phyloP scores from a whole-genome alignment of 2,888 invertebrate species.

The Ligdia adustata region DNA sequence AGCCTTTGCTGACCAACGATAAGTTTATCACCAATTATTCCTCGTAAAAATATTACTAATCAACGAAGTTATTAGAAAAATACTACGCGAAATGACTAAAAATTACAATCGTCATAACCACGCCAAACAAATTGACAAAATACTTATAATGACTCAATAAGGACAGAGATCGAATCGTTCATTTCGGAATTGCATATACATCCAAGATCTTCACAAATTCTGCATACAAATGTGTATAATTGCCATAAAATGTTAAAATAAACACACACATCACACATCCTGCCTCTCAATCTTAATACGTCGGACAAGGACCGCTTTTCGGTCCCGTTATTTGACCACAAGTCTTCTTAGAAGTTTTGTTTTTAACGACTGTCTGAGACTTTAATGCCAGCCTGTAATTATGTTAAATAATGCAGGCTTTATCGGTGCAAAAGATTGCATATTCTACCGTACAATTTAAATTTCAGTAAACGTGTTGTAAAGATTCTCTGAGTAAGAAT shows the following conservation, averaged over 20 bases:
- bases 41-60: too few relatives aligned
- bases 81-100: too few relatives aligned
- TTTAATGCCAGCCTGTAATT: constrained; percentile 49
- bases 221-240: constrained; percentile 41
- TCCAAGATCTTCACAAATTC: constrained; percentile 21
- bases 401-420: constrained; percentile 45
- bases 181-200: too few relatives aligned
- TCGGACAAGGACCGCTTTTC: constrained; percentile 18
- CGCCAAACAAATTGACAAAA: too few relatives aligned
- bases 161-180: constrained; percentile 16
- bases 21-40: too few relatives aligned
- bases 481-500: constrained; percentile 9
- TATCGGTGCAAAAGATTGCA: constrained; percentile 36
- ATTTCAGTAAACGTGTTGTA: constrained; percentile 7
- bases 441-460: constrained; percentile 18
- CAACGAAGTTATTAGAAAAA: too few relatives aligned
- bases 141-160: constrained; percentile 16
- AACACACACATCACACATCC: constrained; percentile 47
- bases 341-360: constrained; percentile 61
- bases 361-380: constrained; percentile 45
- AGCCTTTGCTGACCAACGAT: too few relatives aligned
- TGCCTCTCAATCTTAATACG: constrained; percentile 5
- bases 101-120: too few relatives aligned
- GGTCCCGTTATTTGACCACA: constrained; percentile 34
- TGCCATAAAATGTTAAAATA: constrained; percentile 49